Conservation (phyloP, 1,140 invertebrate genomes). For the Papilio aristodemus region DNA sequence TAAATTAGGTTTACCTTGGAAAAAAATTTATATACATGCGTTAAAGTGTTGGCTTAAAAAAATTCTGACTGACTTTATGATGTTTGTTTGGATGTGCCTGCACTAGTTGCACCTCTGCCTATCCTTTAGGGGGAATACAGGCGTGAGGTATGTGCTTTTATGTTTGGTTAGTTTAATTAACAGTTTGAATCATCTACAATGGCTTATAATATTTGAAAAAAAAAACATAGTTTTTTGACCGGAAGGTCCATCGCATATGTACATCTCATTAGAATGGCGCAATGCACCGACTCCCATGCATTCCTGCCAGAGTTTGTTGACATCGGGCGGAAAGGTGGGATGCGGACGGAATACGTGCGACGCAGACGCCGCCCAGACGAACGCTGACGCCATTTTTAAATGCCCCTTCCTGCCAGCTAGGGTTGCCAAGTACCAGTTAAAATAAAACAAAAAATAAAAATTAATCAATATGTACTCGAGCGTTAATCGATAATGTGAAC, state of each 20-base stretch:
- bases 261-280: conserved; percentile 35
- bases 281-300: conserved; percentile 45
- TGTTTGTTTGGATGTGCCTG: too few species aligned
- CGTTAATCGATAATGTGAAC: not conserved
- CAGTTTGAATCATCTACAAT: not conserved
- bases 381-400: conserved; percentile 57
- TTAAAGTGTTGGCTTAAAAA: too few species aligned
- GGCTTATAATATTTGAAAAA: conserved; percentile 2
- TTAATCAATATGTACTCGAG: not conserved
- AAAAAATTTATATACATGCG: too few species aligned
- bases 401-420: conserved; percentile 48
- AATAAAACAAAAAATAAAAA: not conserved
- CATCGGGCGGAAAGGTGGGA: conserved; percentile 56
- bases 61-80: too few species aligned
- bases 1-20: too few species aligned
- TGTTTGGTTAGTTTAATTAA: too few species aligned
- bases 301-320: conserved; percentile 58
- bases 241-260: conserved; percentile 17
- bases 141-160: too few species aligned
- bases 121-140: too few species aligned
- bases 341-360: conserved; percentile 54
- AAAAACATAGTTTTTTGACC: conserved; percentile 1
- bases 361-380: conserved; percentile 55
- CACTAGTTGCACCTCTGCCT: too few species aligned
- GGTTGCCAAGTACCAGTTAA: conserved; percentile 39